A percentile compares a stretch with the other conserved stretches of the same genome.
These are phyloP conservation scores for Leptinotarsa haldemani DNA, from an alignment of 2,888 invertebrate species.

Conservation along the genomic window DNA sequence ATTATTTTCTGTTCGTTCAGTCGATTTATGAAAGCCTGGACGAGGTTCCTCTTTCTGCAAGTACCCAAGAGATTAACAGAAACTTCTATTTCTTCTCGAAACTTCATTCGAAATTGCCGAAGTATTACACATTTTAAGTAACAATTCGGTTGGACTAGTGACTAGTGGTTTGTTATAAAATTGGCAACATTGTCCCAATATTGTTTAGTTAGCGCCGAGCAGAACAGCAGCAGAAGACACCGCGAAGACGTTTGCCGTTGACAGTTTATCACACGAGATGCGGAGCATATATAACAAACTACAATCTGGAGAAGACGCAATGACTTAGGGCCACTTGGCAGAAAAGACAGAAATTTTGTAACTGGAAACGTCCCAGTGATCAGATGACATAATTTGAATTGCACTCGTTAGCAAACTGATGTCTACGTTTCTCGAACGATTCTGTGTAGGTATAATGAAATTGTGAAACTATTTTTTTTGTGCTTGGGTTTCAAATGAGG, in stretches of 20 bases:
- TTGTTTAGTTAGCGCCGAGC: conserved; percentile 55
- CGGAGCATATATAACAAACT: conserved; percentile 61
- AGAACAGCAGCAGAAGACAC: conserved; percentile 50
- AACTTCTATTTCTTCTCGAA: no score
- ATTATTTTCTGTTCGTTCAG: no score
- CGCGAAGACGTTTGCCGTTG: conserved; percentile 59
- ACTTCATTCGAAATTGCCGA: no score
- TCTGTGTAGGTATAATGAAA: no score
- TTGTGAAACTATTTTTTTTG: no score
- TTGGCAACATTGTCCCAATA: conserved; percentile 31
- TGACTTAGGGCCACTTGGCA: conserved; percentile 37
- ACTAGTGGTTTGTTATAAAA: neutral
- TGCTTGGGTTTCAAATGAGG: no score
- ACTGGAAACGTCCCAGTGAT: neutral
- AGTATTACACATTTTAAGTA: no score
- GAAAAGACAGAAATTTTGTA: conserved; percentile 32
- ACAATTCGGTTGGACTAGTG: no score
- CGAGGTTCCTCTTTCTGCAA: no score
- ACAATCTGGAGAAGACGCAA: conserved; percentile 64
- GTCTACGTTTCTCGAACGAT: neutral
- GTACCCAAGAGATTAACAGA: no score
- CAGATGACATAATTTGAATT: neutral
- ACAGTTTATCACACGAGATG: conserved; percentile 66
- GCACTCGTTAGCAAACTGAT: neutral
- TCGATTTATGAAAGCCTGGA: no score